Conservation (phyloP, 2,888 invertebrate genomes). For the Zeuzera pyrina region DNA sequence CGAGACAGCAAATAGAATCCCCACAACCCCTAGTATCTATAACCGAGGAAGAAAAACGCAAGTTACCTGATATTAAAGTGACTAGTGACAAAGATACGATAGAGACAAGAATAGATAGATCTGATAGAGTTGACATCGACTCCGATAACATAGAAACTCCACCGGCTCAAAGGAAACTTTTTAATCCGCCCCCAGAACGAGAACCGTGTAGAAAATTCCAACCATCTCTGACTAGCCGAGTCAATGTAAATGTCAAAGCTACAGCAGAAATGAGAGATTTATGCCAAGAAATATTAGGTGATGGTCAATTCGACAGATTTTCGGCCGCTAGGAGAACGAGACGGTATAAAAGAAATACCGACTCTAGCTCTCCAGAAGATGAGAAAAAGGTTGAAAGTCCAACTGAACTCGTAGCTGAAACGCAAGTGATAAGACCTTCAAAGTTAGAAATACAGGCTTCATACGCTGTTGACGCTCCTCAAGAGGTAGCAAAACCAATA, state of each 20-base stretch:
- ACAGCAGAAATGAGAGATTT: constrained; percentile 54
- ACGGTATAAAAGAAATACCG: constrained; percentile 80
- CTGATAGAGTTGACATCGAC: constrained; percentile 86
- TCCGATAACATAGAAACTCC: constrained; percentile 94
- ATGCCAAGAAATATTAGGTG: constrained; percentile 74
- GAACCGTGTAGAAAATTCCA: constrained; percentile 73
- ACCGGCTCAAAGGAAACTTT: constrained; percentile 82
- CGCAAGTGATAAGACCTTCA: constrained; percentile 64
- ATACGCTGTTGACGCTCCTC: constrained; percentile 52
- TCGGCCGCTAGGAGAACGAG: constrained; percentile 87
- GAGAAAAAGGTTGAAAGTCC: constrained; percentile 61
- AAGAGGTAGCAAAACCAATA: constrained; percentile 48
- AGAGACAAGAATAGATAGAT: constrained; percentile 28
- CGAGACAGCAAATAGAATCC: constrained; percentile 59
- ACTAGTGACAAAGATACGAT: constrained; percentile 32
- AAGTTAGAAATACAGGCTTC: constrained; percentile 68
- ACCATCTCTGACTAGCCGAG: constrained; percentile 33
- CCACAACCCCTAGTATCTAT: constrained; percentile 69
- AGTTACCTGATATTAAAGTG: constrained; percentile 58
- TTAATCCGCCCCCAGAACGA: constrained; percentile 76
- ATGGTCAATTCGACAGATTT: constrained; percentile 88
- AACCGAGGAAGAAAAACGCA: constrained; percentile 76
- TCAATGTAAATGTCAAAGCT: constrained; percentile 34
- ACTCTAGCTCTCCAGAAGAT: constrained; percentile 72
- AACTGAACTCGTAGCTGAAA: constrained; percentile 65